A percentile compares a stretch with the other conserved stretches of the same genome.
Conservation (phyloP, 2,888 invertebrate genomes). For the Bellardia pandia region DNA sequence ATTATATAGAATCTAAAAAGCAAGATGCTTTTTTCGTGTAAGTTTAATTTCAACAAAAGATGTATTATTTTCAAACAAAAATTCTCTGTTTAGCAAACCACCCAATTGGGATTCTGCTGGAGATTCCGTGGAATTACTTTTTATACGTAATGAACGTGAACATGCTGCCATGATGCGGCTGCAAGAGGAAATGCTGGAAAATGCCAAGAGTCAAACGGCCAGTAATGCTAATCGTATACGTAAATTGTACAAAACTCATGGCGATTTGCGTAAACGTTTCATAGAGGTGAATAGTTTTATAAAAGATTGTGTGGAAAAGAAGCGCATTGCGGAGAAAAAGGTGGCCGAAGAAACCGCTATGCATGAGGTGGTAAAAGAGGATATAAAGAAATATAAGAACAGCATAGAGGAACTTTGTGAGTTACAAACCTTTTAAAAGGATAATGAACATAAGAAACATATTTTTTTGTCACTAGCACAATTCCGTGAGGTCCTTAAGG, state of each 20-base stretch:
- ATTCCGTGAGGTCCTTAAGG: conserved; percentile 79
- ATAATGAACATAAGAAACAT: not conserved
- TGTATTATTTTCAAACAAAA: not conserved
- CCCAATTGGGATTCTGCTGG: conserved; percentile 83
- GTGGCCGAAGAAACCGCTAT: conserved; percentile 78
- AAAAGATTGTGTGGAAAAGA: conserved; percentile 82
- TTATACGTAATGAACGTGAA: conserved; percentile 82
- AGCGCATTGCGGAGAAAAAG: conserved; percentile 78
- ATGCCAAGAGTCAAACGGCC: conserved; percentile 78
- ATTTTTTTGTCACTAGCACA: conserved; percentile 66
- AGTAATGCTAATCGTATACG: conserved; percentile 79
- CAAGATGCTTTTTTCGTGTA: conserved; percentile 82
- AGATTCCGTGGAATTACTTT: conserved; percentile 81
- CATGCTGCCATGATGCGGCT: conserved; percentile 79
- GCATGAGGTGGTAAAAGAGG: conserved; percentile 77
- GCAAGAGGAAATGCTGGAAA: conserved; percentile 80
- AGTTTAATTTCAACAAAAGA: conserved; percentile 56
- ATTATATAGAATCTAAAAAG: conserved; percentile 81
- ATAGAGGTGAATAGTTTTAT: conserved; percentile 83
- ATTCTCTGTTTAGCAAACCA: conserved; percentile 78
- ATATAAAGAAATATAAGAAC: conserved; percentile 77
- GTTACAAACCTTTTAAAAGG: not conserved
- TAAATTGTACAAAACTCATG: conserved; percentile 79
- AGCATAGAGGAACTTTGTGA: conserved; percentile 74
- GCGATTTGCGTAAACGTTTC: conserved; percentile 80